Percentiles rank a stretch among this genome's conserved stretches.
These are phyloP conservation scores for Tachypleus tridentatus DNA, from an alignment of 1,140 invertebrate genomes.

Conservation along the genomic window DNA sequence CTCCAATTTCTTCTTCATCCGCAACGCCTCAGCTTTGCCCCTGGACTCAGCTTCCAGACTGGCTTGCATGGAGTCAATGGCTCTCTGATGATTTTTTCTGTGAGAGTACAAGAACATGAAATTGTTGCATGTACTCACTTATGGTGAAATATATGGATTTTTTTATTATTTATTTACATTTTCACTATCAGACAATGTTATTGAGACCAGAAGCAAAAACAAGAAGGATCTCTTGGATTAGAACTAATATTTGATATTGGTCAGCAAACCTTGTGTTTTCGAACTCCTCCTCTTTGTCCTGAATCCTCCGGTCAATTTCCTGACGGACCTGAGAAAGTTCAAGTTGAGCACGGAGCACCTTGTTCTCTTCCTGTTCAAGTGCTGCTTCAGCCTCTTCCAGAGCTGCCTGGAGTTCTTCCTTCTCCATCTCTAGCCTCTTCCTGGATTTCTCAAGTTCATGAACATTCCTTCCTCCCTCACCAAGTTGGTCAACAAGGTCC, in stretches of 20 bases:
- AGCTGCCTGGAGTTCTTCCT: conserved; percentile 43
- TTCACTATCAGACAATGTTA: too few species aligned
- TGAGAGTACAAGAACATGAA: conserved; percentile 7
- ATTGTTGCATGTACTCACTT: too few species aligned
- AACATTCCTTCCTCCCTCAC: conserved; percentile 38
- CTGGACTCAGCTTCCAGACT: conserved; percentile 44
- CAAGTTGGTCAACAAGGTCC: conserved; percentile 43
- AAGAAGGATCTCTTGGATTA: too few species aligned
- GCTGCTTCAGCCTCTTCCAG: conserved; percentile 45
- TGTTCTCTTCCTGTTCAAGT: conserved; percentile 38
- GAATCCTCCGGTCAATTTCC: conserved; percentile 44
- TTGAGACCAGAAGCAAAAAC: too few species aligned
- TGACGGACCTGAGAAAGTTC: conserved; percentile 42
- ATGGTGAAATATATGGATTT: too few species aligned
- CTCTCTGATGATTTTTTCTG: conserved; percentile 44
- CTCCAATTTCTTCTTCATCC: conserved; percentile 48
- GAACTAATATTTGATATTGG: too few species aligned
- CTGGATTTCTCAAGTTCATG: conserved; percentile 43
- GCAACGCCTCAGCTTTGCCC: conserved; percentile 42
- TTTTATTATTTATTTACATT: too few species aligned
- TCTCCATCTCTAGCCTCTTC: conserved; percentile 42
- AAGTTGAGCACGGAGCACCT: conserved; percentile 42
- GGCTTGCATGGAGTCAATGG: conserved; percentile 44
- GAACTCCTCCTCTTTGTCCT: conserved; percentile 50
- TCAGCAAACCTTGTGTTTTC: conserved; percentile 33